Percentiles rank a stretch among this genome's conserved stretches.
Evolutionary conservation across 2,113 vertebrate genomes (phyloP).

Genomic region (Anseranas semipalmata): DNA sequence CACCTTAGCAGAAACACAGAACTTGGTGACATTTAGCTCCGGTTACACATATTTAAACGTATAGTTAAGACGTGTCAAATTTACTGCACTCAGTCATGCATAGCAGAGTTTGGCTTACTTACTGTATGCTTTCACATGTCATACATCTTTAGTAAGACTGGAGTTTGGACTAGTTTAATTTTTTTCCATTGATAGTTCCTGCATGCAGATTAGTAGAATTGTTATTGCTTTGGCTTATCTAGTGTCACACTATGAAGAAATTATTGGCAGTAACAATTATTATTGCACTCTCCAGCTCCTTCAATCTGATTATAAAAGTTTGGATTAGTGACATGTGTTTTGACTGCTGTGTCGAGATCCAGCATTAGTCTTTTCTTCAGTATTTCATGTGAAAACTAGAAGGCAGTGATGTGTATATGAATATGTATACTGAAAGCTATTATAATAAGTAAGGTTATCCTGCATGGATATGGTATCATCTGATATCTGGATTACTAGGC

Average conservation of each 20-base stretch:
- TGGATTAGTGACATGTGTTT: background rate
- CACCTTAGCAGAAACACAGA: background rate
- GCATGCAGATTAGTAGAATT: background rate
- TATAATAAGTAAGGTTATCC: background rate
- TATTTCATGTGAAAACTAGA: background rate
- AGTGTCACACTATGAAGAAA: constrained; percentile 4
- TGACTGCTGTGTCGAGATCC: background rate
- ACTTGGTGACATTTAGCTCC: background rate
- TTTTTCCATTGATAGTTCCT: background rate
- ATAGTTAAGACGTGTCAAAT: background rate
- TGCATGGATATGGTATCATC: background rate
- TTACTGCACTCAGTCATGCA: background rate
- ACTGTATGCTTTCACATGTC: background rate
- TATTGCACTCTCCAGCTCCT: background rate
- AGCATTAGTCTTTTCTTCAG: background rate
- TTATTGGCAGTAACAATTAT: background rate
- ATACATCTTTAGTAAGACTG: background rate
- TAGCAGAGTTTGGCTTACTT: constrained; percentile 20
- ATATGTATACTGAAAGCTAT: background rate
- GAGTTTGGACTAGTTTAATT: background rate
- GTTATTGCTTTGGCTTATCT: background rate
- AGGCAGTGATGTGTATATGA: background rate
- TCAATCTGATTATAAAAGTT: background rate
- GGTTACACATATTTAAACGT: background rate
- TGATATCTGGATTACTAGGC: background rate